phyloP scores from a whole-genome alignment of 2,888 invertebrate species.

The Dysmachus trigonus region DNA sequence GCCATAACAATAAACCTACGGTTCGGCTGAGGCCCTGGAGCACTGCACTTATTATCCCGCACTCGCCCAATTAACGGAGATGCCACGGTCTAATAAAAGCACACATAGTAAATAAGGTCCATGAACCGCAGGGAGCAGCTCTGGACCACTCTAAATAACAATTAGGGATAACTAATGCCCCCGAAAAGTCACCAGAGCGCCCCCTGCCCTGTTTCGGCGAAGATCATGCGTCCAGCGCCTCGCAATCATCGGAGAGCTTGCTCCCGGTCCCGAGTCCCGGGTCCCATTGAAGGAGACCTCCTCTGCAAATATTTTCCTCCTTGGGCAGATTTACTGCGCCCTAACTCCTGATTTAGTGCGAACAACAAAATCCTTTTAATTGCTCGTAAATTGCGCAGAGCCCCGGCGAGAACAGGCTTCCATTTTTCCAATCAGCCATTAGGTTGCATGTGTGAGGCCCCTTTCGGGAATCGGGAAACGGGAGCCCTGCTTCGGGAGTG shows the following conservation, averaged over 20 bases:
- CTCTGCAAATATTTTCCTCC: conserved; percentile 43
- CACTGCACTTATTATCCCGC: background rate
- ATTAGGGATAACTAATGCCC: conserved; percentile 25
- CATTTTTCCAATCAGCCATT: conserved; percentile 50
- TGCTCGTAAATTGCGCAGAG: conserved; percentile 48
- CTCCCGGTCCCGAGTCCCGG: background rate
- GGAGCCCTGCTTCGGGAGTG: background rate
- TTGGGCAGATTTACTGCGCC: conserved; percentile 42
- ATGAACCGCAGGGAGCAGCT: background rate
- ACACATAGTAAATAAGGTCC: conserved; percentile 6
- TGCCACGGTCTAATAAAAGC: background rate
- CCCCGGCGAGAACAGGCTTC: conserved; percentile 38
- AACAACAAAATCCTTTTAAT: conserved; percentile 51
- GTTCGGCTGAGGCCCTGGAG: background rate
- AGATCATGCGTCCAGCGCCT: conserved; percentile 22
- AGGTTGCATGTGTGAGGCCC: conserved; percentile 39
- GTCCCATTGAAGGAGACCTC: background rate
- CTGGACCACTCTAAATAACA: conserved; percentile 18
- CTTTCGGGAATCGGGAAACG: background rate
- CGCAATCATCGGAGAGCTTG: background rate
- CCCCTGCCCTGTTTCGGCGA: background rate
- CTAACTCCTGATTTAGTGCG: conserved; percentile 49
- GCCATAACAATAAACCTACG: background rate
- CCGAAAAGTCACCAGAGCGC: background rate
- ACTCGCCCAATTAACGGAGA: background rate